phyloP scores from a whole-genome alignment of 2,888 invertebrate genomes.

The Pterostichus madidus region DNA sequence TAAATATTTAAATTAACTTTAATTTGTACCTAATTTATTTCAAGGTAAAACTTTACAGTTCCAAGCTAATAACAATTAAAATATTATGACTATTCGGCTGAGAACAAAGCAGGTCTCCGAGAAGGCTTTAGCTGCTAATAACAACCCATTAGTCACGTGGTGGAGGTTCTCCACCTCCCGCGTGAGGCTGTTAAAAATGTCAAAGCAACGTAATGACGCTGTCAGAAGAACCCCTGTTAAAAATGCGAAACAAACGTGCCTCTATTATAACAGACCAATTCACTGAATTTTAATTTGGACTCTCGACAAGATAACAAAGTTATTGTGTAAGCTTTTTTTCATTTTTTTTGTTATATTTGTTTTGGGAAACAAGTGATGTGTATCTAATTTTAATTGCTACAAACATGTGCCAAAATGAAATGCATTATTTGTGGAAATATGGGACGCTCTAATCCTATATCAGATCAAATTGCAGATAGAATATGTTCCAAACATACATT shows the following conservation, averaged over 20 bases:
- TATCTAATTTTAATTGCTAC: constrained; percentile 53
- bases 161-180: neutral
- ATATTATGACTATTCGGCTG: constrained; percentile 26
- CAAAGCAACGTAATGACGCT: constrained; percentile 26
- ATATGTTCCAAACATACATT: neutral
- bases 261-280: constrained; percentile 54
- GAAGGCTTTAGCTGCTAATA: constrained; percentile 11
- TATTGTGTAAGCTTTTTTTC: constrained; percentile 33
- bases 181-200: constrained; percentile 8
- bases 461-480: neutral
- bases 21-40: constrained; percentile 38
- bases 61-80: neutral
- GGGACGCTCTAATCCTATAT: neutral
- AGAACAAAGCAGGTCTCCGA: neutral
- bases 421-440: constrained; percentile 14
- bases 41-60: constrained; percentile 26
- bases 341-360: constrained; percentile 19
- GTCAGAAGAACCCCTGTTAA: constrained; percentile 26
- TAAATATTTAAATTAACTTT: constrained; percentile 29
- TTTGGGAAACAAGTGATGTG: constrained; percentile 41
- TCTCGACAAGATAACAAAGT: constrained; percentile 49
- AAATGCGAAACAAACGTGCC: constrained; percentile 31
- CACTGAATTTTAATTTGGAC: constrained; percentile 53
- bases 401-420: constrained; percentile 19
- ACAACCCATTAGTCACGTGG: constrained; percentile 20